Percentiles rank a stretch among this genome's conserved stretches.
phyloP scores from a whole-genome alignment of 2,113 vertebrate species.

The Lipophrys pholis region DNA sequence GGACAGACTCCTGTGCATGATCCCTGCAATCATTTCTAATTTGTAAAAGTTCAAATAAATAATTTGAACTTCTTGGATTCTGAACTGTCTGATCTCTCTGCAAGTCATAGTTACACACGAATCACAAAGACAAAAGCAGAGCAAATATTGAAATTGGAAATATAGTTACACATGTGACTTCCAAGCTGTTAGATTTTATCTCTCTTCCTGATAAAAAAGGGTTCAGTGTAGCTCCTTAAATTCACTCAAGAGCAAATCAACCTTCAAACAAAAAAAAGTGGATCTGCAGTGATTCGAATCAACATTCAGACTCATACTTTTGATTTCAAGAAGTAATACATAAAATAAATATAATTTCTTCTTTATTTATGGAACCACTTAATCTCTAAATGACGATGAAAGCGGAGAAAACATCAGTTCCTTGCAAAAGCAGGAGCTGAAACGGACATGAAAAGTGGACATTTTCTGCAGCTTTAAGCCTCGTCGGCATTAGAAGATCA shows the following conservation, averaged over 20 bases:
- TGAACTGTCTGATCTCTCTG: no score
- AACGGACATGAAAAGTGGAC: background rate
- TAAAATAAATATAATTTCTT: background rate
- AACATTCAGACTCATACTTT: background rate
- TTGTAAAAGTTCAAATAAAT: no score
- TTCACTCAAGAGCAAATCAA: background rate
- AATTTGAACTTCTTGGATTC: no score
- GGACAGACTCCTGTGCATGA: no score
- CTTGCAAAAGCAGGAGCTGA: background rate
- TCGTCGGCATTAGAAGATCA: slow-evolving; percentile 61
- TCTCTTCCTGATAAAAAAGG: slow-evolving; percentile 9
- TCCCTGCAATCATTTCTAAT: no score
- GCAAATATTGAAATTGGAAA: no score
- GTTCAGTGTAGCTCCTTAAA: slow-evolving; percentile 20
- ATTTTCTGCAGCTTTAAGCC: background rate
- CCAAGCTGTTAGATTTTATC: background rate
- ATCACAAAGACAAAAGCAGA: no score
- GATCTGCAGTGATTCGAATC: background rate
- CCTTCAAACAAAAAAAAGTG: background rate
- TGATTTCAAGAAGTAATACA: background rate
- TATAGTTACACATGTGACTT: no score
- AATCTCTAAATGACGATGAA: slow-evolving; percentile 6
- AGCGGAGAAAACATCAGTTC: background rate
- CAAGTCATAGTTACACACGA: no score
- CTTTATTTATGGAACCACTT: background rate